phyloP scores from a whole-genome alignment of 2,888 invertebrate genomes.

The Drosophila birchii region DNA sequence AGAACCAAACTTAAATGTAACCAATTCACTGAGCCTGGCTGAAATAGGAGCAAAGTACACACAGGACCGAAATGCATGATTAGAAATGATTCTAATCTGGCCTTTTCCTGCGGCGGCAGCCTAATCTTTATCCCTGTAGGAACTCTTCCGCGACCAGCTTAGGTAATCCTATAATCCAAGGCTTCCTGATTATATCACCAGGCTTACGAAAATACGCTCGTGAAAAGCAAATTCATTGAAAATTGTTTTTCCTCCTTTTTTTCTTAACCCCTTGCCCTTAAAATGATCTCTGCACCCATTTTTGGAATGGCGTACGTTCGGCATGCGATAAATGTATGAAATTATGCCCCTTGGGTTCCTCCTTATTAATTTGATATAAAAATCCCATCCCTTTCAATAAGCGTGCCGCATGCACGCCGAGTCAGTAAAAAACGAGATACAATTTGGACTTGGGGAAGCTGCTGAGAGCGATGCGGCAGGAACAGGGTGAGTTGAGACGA shows the following conservation, averaged over 20 bases:
- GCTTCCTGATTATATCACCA: conserved; percentile 58
- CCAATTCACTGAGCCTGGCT: not conserved
- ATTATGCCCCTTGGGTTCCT: conserved; percentile 10
- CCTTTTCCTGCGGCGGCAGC: conserved; percentile 55
- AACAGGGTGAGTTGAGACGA: conserved; percentile 10
- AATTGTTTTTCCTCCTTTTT: not conserved
- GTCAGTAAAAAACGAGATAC: conserved; percentile 46
- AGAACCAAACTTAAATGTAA: not conserved
- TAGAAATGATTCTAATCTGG: conserved; percentile 39
- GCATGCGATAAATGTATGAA: conserved; percentile 46
- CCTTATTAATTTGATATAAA: conserved; percentile 73
- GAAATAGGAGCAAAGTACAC: not conserved
- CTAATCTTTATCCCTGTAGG: conserved; percentile 70
- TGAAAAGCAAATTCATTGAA: conserved; percentile 52
- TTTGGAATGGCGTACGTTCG: conserved; percentile 49
- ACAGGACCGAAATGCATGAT: not conserved
- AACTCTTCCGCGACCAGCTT: conserved; percentile 43
- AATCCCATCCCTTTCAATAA: conserved; percentile 19
- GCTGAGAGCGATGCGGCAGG: conserved; percentile 16
- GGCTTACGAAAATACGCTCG: conserved; percentile 48
- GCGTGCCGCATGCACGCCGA: conserved; percentile 51
- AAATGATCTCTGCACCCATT: not conserved
- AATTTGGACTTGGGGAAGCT: conserved; percentile 58
- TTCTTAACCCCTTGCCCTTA: conserved; percentile 47
- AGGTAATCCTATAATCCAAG: conserved; percentile 60